Percentiles rank a stretch among this genome's conserved stretches.
Evolutionary conservation across 2,113 vertebrate genomes (phyloP).

Genomic region (Vulpes ferrilata): DNA sequence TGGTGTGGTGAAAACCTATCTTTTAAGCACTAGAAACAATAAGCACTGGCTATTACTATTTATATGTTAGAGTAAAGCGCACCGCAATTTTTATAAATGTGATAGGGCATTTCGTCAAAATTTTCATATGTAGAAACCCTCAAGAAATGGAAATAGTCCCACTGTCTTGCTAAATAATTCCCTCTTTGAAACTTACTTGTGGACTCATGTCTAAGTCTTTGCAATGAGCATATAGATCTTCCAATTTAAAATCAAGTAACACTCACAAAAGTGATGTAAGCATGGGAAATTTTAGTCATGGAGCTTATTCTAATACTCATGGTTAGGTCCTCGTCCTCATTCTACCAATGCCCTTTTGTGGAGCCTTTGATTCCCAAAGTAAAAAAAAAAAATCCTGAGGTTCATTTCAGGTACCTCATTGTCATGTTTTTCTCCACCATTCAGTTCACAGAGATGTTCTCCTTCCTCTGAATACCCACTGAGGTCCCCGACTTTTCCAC

Average conservation of each 20-base stretch:
- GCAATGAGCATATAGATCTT: neutral
- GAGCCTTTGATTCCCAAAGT: neutral
- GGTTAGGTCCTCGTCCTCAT: neutral
- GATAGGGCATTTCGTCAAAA: neutral
- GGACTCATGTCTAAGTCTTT: neutral
- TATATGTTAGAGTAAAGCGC: neutral
- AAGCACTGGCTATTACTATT: neutral
- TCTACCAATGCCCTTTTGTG: neutral
- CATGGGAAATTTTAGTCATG: neutral
- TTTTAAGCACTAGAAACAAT: neutral
- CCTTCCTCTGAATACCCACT: neutral
- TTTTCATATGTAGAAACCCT: neutral
- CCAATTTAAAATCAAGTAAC: conserved; percentile 27
- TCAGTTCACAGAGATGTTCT: neutral
- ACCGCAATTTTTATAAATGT: neutral
- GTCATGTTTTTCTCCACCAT: neutral
- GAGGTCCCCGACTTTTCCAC: neutral
- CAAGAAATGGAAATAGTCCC: neutral
- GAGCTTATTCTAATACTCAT: neutral
- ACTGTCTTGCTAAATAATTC: neutral
- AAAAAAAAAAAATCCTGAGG: neutral
- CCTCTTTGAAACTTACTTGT: neutral
- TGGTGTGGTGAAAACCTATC: neutral
- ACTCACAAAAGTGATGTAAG: neutral
- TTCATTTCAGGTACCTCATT: neutral